These are phyloP conservation scores for Platanista minor DNA, from an alignment of 2,113 vertebrate species.

Conservation along the genomic window DNA sequence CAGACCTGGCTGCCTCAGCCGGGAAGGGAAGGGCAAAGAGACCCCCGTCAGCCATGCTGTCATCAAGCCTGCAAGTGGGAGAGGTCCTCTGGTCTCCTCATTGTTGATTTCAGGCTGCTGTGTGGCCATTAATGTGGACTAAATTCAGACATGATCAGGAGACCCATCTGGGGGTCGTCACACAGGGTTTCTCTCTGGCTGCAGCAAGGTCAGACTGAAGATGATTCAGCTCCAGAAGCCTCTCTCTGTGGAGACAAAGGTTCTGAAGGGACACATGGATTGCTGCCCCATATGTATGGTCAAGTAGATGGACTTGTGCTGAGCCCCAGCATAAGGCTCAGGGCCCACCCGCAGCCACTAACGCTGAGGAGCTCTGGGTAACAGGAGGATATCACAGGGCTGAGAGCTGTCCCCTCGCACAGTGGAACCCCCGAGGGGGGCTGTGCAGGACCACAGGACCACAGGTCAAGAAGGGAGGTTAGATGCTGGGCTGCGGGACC, in stretches of 20 bases:
- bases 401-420: not conserved
- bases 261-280: not conserved
- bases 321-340: not conserved
- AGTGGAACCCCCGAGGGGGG: not conserved
- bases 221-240: not conserved
- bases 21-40: not conserved
- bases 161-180: not conserved
- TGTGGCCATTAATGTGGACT: not conserved
- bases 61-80: not conserved
- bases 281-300: not conserved
- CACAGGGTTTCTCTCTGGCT: not conserved
- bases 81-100: not conserved
- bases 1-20: not conserved
- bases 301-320: not conserved
- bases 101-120: not conserved
- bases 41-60: rapidly evolving
- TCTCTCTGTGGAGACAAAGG: not conserved
- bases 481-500: not conserved
- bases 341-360: rapidly evolving
- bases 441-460: not conserved
- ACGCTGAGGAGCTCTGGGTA: not conserved
- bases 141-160: not conserved
- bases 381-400: not conserved
- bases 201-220: not conserved
- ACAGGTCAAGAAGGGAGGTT: not conserved